Evolutionary conservation across 2,888 invertebrate species (phyloP), one percentile per base, ranked within the genome.

Genomic region (Nemapogon koenigi): DNA sequence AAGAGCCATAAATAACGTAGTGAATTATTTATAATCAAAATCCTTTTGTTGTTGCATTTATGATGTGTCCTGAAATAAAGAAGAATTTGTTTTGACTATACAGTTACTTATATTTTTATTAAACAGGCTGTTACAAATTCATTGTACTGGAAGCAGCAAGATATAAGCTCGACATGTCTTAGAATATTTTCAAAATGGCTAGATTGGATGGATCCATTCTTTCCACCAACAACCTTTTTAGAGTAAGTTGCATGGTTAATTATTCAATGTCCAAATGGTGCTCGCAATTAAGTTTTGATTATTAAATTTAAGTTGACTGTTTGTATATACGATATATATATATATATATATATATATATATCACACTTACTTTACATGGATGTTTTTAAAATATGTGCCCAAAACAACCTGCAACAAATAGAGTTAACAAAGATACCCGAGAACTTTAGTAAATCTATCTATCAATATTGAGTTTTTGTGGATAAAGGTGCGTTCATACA

Each of bases 181-280:
- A 49, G 73, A 33, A 63, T 72, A 3, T 71, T 65, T 40, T 60
- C 72, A 0, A 47, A 52, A 6, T 69, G 76, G 73, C 51, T 71
- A 15, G 53, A 65, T 35, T 73, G 75, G 73, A 62, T 75, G n/a
- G 70, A 76, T 32, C 53, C 69, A 2, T 61, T 62, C 38, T 63
- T 61, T 37, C 73, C 76, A 2, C 62, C 70, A 0, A 55, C 58
- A 1, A 64, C 67, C 0, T 50, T 51, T 6, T 44, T 75, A 0
- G 62, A 75, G 75, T 75, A 46, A 59, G 48, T 48, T 10, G 7
- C 31, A n/a, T n/a, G n/a, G n/a, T n/a, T n/a, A 16, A 27, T 8
- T 7, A 35, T n/a, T 14, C 1, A 26, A 3, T 7, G 1, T 6
- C 3, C 13, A 2, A n/a, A n/a, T n/a, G n/a, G n/a, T n/a, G n/a